phyloP scores from a whole-genome alignment of 2,888 invertebrate species.

The Notocelia uddmanniana region DNA sequence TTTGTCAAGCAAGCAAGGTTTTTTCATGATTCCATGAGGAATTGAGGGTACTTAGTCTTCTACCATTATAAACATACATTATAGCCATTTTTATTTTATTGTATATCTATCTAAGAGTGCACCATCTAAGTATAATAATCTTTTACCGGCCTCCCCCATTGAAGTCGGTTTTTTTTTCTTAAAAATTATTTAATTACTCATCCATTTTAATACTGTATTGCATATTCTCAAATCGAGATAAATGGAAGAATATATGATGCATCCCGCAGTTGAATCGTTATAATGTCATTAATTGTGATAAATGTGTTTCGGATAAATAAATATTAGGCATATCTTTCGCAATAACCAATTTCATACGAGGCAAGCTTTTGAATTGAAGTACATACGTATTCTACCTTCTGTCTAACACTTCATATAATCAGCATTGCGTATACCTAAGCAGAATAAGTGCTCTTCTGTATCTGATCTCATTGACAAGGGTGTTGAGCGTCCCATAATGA shows the following conservation, averaged over 20 bases:
- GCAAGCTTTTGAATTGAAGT: background rate
- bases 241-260: background rate
- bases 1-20: too few species aligned
- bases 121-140: too few species aligned
- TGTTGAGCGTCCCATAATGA: background rate
- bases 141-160: too few species aligned
- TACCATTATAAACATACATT: too few species aligned
- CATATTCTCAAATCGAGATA: background rate
- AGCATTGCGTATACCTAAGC: background rate
- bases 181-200: too few species aligned
- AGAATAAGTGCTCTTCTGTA: background rate
- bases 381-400: background rate
- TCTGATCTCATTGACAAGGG: background rate
- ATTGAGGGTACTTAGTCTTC: too few species aligned
- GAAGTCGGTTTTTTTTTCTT: too few species aligned
- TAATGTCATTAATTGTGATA: background rate
- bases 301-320: constrained; percentile 15
- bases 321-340: constrained; percentile 10
- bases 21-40: too few species aligned
- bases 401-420: background rate
- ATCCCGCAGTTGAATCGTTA: background rate
- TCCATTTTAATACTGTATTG: background rate
- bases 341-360: background rate
- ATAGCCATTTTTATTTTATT: too few species aligned
- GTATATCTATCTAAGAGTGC: too few species aligned